Percentiles rank a stretch among this genome's conserved stretches.
Evolutionary conservation across 2,113 vertebrate genomes (phyloP).

Genomic region (Gymnogyps californianus): DNA sequence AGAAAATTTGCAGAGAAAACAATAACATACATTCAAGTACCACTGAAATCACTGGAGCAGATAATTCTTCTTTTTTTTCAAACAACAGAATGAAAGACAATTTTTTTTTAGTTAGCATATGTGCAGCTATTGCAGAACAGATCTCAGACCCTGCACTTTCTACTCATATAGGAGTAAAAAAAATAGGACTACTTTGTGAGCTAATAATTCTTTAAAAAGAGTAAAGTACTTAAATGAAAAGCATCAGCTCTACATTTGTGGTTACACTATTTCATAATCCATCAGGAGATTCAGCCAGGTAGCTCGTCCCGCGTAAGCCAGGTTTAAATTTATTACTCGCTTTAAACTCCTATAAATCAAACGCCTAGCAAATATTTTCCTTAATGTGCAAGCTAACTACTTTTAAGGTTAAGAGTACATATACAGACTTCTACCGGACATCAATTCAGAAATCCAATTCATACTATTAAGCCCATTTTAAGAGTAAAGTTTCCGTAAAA

Average conservation of each 20-base stretch:
- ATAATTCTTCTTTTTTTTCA: constrained; percentile 30
- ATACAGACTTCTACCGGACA: constrained; percentile 15
- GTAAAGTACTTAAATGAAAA: constrained; percentile 14
- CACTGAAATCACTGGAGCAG: constrained; percentile 58
- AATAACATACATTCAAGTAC: constrained; percentile 45
- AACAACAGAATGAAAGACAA: constrained; percentile 34
- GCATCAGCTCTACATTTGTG: background rate
- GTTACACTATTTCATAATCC: background rate
- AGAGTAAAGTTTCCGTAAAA: constrained; percentile 39
- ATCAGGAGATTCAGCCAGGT: constrained; percentile 9
- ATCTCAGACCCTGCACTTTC: background rate
- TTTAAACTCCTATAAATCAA: constrained; percentile 12
- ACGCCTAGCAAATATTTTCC: constrained; percentile 37
- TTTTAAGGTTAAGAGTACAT: constrained; percentile 37
- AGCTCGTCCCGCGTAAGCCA: background rate
- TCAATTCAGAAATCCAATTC: constrained; percentile 8
- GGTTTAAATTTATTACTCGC: constrained; percentile 28
- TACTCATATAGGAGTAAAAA: background rate
- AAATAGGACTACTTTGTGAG: background rate
- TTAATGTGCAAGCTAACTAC: background rate
- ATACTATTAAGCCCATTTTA: background rate
- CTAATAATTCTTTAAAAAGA: constrained; percentile 31
- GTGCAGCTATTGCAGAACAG: constrained; percentile 36
- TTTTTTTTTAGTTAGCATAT: constrained; percentile 45
- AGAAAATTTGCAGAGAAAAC: constrained; percentile 54